Evolutionary conservation across 2,113 vertebrate species (phyloP), one percentile per base, ranked within the genome.

Genomic region (Melanerpes aurifrons): DNA sequence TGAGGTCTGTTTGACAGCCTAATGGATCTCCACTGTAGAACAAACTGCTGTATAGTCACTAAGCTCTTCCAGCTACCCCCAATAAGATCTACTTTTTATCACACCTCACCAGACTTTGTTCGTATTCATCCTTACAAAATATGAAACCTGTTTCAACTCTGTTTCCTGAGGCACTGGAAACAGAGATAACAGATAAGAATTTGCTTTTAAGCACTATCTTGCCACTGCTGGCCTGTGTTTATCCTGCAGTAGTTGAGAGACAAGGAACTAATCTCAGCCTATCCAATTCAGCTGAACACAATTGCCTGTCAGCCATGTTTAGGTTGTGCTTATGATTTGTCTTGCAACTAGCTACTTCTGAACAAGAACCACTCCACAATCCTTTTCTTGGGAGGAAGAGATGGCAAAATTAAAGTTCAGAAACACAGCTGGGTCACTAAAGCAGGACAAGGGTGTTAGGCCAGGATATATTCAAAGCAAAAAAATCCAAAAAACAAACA

Each of bases 251-350:
- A 73, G 82, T 14, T 91, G 47, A 84, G 69, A 61, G 19, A 74
- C 9, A 79, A 85, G 7, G 35, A 80, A 80, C n/a, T 12, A 71
- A 95, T 22, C 28, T 43, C 28, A 87, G 53, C 6, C 61, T 47
- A 21, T 40, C 57, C 31, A 75, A 62, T 26, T 86, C 53, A 86
- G 62, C 26, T 71, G 61, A 87, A 91, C 26, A 48, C 32, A 62
- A 57, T 61, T 22, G 25, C 21, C 2, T 0, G 0, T 50, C 35
- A 82, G 40, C n/a, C 4, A 1, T 0, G 0, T 76, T 85, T 61
- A 37, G 25, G 56, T 80, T 87, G 28, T 35, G 20, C 56, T 82
- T 54, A 29, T 64, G 28, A 66, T 32, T 86, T 54, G 28, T 73
- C 29, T 73, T 90, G 50, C n/a, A 89, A 37, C 25, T 40, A 80